Evolutionary conservation across 2,113 vertebrate genomes (phyloP).

Genomic region (Rhabdornis inornatus): DNA sequence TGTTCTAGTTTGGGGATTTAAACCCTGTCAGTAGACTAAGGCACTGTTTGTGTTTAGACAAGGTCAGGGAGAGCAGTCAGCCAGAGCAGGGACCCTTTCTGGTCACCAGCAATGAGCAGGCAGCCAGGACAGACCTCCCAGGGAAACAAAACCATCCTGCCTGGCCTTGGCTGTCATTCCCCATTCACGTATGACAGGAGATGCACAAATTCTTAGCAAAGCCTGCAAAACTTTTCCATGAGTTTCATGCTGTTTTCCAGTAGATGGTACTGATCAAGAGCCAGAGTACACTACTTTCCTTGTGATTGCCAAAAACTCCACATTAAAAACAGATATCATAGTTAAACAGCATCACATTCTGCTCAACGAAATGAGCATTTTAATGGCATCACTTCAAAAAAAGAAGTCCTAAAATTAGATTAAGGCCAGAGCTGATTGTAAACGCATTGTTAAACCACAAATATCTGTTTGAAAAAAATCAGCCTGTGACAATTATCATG

Average conservation of each 20-base stretch:
- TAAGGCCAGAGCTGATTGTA: slow-evolving; percentile 67
- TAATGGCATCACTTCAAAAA: slow-evolving; percentile 63
- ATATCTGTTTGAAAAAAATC: slow-evolving; percentile 47
- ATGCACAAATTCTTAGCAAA: slow-evolving; percentile 47
- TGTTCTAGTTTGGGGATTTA: neutral
- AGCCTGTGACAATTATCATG: slow-evolving; percentile 41
- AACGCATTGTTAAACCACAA: slow-evolving; percentile 66
- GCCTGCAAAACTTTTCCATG: slow-evolving; percentile 44
- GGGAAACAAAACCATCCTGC: neutral
- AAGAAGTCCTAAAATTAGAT: slow-evolving; percentile 61
- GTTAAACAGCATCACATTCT: slow-evolving; percentile 67
- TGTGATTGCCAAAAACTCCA: slow-evolving; percentile 34
- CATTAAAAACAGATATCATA: slow-evolving; percentile 65
- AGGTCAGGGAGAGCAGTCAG: neutral
- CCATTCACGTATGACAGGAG: slow-evolving; percentile 27
- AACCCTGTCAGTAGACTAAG: neutral
- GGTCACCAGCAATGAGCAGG: neutral
- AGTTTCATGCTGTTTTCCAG: slow-evolving; percentile 50
- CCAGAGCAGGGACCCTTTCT: neutral
- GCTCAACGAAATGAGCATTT: slow-evolving; percentile 48
- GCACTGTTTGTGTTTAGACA: neutral
- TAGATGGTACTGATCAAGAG: slow-evolving; percentile 50
- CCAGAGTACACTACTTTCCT: slow-evolving; percentile 63
- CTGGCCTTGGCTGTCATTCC: slow-evolving; percentile 9
- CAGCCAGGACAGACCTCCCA: neutral